Base-by-base conservation (phyloP, 30 jellyfish, hydroid and myxozoan species). In the Hydra vulgaris region DNA sequence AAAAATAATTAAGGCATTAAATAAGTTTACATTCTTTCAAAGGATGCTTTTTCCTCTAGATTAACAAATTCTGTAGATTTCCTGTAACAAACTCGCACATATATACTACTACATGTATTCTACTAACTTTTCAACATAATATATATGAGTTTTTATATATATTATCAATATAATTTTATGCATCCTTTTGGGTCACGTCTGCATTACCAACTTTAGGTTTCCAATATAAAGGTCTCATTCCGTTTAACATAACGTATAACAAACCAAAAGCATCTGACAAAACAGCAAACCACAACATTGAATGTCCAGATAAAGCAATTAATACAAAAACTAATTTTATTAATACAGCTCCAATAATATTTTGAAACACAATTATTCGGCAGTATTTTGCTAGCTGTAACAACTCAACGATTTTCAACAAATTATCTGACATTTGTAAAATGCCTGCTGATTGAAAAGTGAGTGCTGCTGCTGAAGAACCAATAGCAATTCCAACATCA, bases 401-500 rank as follows among this genome's bases (percentile, higher is more conserved):
- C 17, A 79, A 73, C 19, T 83, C 93, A 0, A 92, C 89, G 54
- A 92, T 84, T 80, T 74, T 86, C 79, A 80, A 61, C 74, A 92
- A 74, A 26, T 80, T 87, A 82, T 92, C 98, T 22, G 85, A 86
- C 98, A 92, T 92, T 24, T 86, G 81, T 22, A 95, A 85, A 52
- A 92, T 88, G 26, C 86, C 96, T 0, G 98, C 98, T 0, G 96
- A 92, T 52, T 92, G 89, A 53, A 90, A 85, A 21, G 97, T 95
- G n/a, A 90, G 87, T 4, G 95, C 97, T 18, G 98, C 82, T 8
- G 89, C 98, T 25, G 90, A 79, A 24, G 91, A 88, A 17, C 98
- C 96, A 77, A 92, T 92, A 24, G 98, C 96, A 0, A 92, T 87
- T 15, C 98, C 98, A 72, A 92, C 98, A 75, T 92, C 96, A 18